These are phyloP conservation scores for Tokudaia tokunoshimensis DNA, from an alignment of 2,797 vertebrate genomes.

Conservation along the genomic window DNA sequence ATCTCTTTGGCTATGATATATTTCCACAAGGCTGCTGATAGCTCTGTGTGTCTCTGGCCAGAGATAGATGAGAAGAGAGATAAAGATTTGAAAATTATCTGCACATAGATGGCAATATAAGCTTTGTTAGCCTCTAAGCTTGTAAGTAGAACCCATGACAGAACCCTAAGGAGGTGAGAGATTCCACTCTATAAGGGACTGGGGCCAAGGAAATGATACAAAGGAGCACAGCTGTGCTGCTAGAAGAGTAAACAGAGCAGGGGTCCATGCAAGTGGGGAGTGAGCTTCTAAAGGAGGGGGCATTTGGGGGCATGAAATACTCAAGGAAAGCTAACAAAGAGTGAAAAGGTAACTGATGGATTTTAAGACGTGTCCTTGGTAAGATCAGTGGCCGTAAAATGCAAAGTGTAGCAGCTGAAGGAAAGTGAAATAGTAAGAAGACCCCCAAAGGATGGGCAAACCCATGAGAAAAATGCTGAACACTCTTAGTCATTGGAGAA, in stretches of 20 bases:
- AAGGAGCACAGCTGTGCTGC: neutral
- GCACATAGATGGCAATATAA: neutral
- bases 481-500: neutral
- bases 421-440: neutral
- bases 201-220: neutral
- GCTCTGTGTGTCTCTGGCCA: neutral
- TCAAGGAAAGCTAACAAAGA: neutral
- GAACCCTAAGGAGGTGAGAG: neutral
- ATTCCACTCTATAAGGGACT: neutral
- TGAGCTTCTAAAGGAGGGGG: too few species aligned
- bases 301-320: neutral
- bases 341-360: too few species aligned
- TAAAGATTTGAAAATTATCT: neutral
- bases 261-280: neutral
- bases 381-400: neutral
- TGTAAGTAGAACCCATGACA: neutral
- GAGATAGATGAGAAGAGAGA: neutral
- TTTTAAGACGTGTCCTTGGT: neutral
- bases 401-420: neutral
- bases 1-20: neutral
- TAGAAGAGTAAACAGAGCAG: neutral
- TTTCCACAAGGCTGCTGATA: neutral
- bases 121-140: neutral
- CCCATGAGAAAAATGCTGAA: neutral
- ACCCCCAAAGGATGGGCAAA: neutral